phyloP scores from a whole-genome alignment of 2,797 vertebrate genomes.

The Hypotaenidia okinawae region DNA sequence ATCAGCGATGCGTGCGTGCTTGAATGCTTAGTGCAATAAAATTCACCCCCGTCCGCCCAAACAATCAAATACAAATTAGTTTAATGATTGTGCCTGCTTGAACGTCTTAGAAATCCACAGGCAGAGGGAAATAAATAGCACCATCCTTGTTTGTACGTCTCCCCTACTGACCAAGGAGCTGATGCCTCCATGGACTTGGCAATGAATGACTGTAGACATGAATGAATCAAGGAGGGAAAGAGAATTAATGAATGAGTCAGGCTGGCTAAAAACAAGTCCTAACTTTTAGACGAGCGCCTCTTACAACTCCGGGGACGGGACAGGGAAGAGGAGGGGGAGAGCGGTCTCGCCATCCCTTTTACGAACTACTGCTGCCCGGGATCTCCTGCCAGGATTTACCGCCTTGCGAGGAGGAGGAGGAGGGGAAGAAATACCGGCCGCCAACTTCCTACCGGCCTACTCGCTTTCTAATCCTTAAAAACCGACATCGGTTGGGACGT shows the following conservation, averaged over 20 bases:
- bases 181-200: slow-evolving; percentile 68
- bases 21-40: slow-evolving; percentile 85
- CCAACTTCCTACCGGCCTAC: background rate
- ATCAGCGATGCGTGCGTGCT: slow-evolving; percentile 86
- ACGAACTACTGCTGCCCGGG: background rate
- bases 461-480: background rate
- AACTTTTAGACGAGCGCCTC: slow-evolving; percentile 32
- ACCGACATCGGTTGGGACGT: accelerated
- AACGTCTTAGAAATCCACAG: slow-evolving; percentile 81
- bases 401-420: background rate
- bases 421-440: background rate
- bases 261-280: slow-evolving; percentile 41
- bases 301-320: background rate
- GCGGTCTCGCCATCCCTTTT: background rate
- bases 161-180: slow-evolving; percentile 70
- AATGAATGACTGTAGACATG: slow-evolving; percentile 66
- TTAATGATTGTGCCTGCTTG: slow-evolving; percentile 85
- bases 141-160: slow-evolving; percentile 76
- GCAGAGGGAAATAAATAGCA: slow-evolving; percentile 80
- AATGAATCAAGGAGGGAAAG: slow-evolving; percentile 55
- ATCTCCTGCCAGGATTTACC: background rate
- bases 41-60: slow-evolving; percentile 86
- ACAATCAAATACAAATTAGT: slow-evolving; percentile 89
- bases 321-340: background rate
- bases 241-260: slow-evolving; percentile 63